phyloP scores from a whole-genome alignment of 1,140 invertebrate genomes.

The Macrocentrus cingulum region DNA sequence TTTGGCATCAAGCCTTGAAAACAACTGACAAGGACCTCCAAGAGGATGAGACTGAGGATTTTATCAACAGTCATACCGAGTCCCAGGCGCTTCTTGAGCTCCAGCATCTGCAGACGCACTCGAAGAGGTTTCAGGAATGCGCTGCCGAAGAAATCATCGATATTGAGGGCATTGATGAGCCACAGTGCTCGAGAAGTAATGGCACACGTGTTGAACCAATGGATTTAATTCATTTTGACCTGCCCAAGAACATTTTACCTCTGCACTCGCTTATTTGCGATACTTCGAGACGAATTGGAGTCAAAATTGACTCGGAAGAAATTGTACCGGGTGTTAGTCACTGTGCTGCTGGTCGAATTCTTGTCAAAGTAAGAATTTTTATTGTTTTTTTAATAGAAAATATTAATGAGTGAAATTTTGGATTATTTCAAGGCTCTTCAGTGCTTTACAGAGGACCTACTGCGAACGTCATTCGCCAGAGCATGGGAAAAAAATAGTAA shows the following conservation, averaged over 20 bases:
- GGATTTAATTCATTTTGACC: conserved; percentile 33
- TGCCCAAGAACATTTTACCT: not conserved
- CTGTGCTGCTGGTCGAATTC: conserved; percentile 39
- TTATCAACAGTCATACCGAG: conserved; percentile 30
- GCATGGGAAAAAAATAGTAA: conserved; percentile 41
- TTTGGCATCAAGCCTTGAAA: conserved; percentile 2
- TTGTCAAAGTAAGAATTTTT: conserved; percentile 40
- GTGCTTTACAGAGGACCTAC: conserved; percentile 48
- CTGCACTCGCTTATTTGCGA: conserved; percentile 44
- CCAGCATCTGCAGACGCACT: conserved; percentile 30
- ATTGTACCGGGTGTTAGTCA: conserved; percentile 44
- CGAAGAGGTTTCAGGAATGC: not conserved
- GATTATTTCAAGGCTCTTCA: conserved; percentile 40
- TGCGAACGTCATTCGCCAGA: conserved; percentile 44
- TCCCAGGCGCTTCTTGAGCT: conserved; percentile 34
- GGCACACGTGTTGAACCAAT: not conserved
- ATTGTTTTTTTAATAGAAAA: conserved; percentile 15
- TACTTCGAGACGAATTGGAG: conserved; percentile 42
- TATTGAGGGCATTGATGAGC: conserved; percentile 32
- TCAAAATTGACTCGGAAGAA: conserved; percentile 44
- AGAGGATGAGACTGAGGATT: not conserved
- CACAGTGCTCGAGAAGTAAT: not conserved
- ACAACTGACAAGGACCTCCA: conserved; percentile 6
- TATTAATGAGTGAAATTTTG: not conserved
- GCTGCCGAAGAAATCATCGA: conserved; percentile 31